phyloP scores from a whole-genome alignment of 2,797 vertebrate genomes.

The Sebastes umbrosus region DNA sequence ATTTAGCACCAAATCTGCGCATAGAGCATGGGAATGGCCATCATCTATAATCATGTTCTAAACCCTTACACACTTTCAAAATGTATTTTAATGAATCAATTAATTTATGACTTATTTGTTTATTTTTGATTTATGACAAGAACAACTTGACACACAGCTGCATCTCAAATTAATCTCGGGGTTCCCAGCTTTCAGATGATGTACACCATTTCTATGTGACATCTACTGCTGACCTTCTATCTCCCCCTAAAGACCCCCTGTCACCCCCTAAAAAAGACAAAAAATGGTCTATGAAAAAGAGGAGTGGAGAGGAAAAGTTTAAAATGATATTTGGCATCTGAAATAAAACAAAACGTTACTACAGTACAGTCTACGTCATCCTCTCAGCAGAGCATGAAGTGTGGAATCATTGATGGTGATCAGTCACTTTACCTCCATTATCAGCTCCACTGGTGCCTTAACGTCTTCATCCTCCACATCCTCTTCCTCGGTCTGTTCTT shows the following conservation, averaged over 20 bases:
- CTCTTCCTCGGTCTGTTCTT: slow-evolving; percentile 1
- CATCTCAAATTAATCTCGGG: too few relatives aligned
- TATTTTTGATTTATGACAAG: too few relatives aligned
- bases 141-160: too few relatives aligned
- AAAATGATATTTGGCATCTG: not conserved
- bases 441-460: slow-evolving; percentile 65
- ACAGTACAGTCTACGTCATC: not conserved
- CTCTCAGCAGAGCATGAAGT: not conserved
- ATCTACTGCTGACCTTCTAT: too few relatives aligned
- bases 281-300: not conserved
- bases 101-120: too few relatives aligned
- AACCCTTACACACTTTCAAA: accelerated
- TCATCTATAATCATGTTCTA: too few relatives aligned
- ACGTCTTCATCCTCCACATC: slow-evolving; percentile 26
- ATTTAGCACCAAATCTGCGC: too few relatives aligned
- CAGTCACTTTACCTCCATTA: slow-evolving; percentile 60
- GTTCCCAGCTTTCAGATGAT: too few relatives aligned
- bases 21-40: accelerated
- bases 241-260: too few relatives aligned
- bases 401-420: not conserved
- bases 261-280: accelerated
- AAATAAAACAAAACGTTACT: not conserved
- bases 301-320: too few relatives aligned
- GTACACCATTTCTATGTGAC: too few relatives aligned
- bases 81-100: too few relatives aligned